A percentile compares a stretch with the other conserved stretches of the same genome.
Conservation (phyloP, 2,113 vertebrate genomes). For the Chiloscyllium plagiosum region DNA sequence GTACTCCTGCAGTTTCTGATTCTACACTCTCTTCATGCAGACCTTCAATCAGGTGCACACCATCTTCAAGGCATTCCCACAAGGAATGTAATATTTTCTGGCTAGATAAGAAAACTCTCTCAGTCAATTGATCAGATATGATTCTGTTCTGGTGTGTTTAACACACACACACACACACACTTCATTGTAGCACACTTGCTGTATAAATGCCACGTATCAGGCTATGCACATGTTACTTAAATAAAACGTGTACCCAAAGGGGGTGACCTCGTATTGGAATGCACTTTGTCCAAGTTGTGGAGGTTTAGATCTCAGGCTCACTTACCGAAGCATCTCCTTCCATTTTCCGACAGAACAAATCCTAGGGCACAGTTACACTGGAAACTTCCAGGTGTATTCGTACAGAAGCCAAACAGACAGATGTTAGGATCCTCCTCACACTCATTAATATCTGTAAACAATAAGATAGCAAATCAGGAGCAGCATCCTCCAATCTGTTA, state of each 20-base stretch:
- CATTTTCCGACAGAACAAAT: conserved; percentile 80
- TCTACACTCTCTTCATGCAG: neutral
- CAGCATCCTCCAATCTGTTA: neutral
- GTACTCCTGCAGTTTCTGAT: neutral
- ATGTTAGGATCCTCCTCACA: conserved; percentile 77
- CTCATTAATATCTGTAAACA: conserved; percentile 76
- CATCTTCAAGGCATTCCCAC: neutral
- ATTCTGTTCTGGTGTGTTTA: too few species aligned
- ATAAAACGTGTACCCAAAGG: neutral
- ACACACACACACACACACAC: neutral
- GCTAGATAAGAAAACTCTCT: neutral
- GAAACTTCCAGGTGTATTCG: conserved; percentile 83
- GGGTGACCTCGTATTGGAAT: neutral
- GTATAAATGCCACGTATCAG: neutral
- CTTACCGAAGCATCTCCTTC: conserved; percentile 82
- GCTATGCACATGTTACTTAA: neutral
- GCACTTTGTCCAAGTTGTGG: neutral
- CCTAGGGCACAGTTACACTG: conserved; percentile 78
- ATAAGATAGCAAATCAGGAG: neutral
- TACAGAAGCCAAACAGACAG: conserved; percentile 82
- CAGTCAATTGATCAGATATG: neutral
- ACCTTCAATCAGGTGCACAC: neutral
- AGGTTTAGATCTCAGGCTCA: neutral
- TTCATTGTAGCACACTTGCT: neutral
- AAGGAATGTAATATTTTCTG: neutral